phyloP scores from a whole-genome alignment of 2,888 invertebrate species.

The Cephus pygmeus region DNA sequence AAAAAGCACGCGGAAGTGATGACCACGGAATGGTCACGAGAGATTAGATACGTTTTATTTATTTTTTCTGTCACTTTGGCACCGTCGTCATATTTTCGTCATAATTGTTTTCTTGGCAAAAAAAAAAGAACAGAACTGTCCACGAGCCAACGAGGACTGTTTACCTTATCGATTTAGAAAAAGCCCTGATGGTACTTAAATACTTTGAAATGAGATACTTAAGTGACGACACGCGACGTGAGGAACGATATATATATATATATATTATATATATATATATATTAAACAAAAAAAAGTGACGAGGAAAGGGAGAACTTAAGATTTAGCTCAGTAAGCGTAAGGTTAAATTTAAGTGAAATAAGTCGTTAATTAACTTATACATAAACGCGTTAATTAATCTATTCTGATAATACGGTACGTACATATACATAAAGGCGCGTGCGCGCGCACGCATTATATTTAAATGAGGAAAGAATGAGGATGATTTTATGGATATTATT shows the following conservation, averaged over 20 bases:
- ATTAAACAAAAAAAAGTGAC: conserved; percentile 11
- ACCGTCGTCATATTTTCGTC: too few relatives aligned
- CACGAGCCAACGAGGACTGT: neutral
- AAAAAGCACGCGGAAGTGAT: too few relatives aligned
- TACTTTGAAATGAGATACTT: too few relatives aligned
- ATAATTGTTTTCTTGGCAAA: neutral
- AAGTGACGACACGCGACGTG: too few relatives aligned
- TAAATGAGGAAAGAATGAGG: neutral
- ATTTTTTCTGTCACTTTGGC: too few relatives aligned
- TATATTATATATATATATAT: neutral
- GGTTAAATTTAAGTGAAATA: conserved; percentile 13
- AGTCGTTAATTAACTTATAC: conserved; percentile 26
- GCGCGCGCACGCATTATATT: neutral
- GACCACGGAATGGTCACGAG: too few relatives aligned
- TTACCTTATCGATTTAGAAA: too few relatives aligned
- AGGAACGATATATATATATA: too few relatives aligned
- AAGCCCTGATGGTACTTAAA: too few relatives aligned
- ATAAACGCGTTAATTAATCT: conserved; percentile 4
- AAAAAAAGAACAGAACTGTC: conserved; percentile 3
- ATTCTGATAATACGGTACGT: conserved; percentile 6
- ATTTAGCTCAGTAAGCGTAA: conserved; percentile 13
- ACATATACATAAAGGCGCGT: conserved; percentile 9
- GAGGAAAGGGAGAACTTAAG: conserved; percentile 15
- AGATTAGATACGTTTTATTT: too few relatives aligned
- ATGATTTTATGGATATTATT: neutral